Evolutionary conservation across 2,797 vertebrate genomes (phyloP).

Genomic region (Microctenopoma steveboyesi): DNA sequence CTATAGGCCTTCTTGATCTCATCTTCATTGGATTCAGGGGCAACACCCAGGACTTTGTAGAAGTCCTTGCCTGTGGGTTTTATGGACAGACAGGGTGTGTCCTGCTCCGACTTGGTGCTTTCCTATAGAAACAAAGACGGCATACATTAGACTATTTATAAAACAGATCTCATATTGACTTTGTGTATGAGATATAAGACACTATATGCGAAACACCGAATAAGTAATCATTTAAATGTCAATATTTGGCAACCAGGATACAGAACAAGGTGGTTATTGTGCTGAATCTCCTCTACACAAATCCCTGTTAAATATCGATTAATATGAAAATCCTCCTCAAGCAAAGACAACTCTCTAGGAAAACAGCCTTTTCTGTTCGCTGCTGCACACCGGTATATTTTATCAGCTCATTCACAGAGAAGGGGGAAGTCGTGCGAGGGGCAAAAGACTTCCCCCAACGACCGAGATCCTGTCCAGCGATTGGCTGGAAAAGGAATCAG

Average conservation of each 20-base stretch:
- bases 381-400: conserved; percentile 30
- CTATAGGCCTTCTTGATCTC: conserved; percentile 97
- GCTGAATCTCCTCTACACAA: conserved; percentile 1
- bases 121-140: conserved; percentile 70
- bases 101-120: conserved; percentile 76
- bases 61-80: conserved; percentile 92
- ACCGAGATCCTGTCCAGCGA: conserved; percentile 60
- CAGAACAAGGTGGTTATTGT: conserved; percentile 12
- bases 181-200: too few relatives aligned
- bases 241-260: not conserved
- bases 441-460: conserved; percentile 43
- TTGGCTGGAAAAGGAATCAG: conserved; percentile 56
- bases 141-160: conserved; percentile 8
- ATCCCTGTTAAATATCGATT: conserved; percentile 18
- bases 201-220: not conserved
- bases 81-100: conserved; percentile 75
- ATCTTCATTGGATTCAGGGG: conserved; percentile 91
- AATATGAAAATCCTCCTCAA: conserved; percentile 6
- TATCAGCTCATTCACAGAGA: conserved; percentile 43
- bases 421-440: conserved; percentile 5
- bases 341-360: not conserved
- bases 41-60: conserved; percentile 93
- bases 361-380: conserved; percentile 37
- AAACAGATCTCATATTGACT: not conserved
- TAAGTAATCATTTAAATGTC: not conserved